These are phyloP conservation scores for Molanna angustata DNA, from an alignment of 2,888 invertebrate species.

Conservation along the genomic window DNA sequence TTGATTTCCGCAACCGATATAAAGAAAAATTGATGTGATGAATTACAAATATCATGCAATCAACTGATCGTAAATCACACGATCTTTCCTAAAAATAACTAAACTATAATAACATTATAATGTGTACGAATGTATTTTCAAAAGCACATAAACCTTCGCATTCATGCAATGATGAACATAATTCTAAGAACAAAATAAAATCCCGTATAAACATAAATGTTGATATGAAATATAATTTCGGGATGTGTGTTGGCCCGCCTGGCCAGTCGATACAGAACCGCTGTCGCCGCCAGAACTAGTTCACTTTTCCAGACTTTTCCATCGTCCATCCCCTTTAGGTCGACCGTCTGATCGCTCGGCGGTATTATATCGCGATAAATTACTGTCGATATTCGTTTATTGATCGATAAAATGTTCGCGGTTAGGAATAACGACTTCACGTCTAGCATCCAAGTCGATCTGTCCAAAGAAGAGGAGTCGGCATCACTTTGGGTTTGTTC, in stretches of 20 bases:
- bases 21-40: too few species aligned
- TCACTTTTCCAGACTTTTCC: conserved; percentile 1
- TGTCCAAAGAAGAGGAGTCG: conserved; percentile 53
- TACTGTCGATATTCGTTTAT: too few species aligned
- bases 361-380: background rate
- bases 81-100: too few species aligned
- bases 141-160: background rate
- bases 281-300: conserved; percentile 18
- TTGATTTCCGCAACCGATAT: too few species aligned
- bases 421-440: conserved; percentile 26
- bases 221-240: conserved; percentile 28
- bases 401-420: conserved; percentile 23
- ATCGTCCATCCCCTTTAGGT: background rate
- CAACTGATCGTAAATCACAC: too few species aligned
- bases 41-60: too few species aligned
- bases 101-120: too few species aligned
- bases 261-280: conserved; percentile 11
- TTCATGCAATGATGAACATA: conserved; percentile 3
- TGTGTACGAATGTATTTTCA: background rate
- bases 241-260: conserved; percentile 10
- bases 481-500: conserved; percentile 61
- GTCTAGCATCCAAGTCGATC: conserved; percentile 27
- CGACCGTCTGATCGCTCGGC: background rate
- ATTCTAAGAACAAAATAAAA: conserved; percentile 20
- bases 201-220: conserved; percentile 21